A percentile compares a stretch with the other conserved stretches of the same genome.
Conservation (phyloP, 2,113 vertebrate species). For the Ahaetulla prasina region DNA sequence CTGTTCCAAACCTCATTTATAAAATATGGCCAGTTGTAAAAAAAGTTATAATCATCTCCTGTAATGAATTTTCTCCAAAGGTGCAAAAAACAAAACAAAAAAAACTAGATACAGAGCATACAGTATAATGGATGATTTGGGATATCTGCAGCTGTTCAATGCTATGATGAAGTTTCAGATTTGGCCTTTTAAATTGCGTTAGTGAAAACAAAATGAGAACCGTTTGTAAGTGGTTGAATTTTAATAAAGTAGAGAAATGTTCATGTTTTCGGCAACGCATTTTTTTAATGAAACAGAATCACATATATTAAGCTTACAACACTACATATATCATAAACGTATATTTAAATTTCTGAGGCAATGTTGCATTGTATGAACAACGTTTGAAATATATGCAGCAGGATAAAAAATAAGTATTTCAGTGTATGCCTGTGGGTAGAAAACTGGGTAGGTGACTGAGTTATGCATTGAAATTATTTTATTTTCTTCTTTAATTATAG, state of each 20-base stretch:
- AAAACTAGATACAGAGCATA: not conserved
- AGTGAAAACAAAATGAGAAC: not conserved
- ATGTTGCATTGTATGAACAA: not conserved
- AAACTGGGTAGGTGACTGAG: not conserved
- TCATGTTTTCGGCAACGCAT: not conserved
- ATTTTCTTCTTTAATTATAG: not conserved
- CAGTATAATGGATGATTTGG: not conserved
- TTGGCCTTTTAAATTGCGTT: not conserved
- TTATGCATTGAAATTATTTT: not conserved
- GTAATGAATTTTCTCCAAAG: not conserved
- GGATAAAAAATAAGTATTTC: not conserved
- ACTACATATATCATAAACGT: not conserved
- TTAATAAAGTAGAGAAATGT: not conserved
- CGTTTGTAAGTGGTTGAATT: not conserved
- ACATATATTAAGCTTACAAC: not conserved
- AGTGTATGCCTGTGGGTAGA: not conserved
- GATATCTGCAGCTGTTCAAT: not conserved
- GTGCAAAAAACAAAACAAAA: not conserved
- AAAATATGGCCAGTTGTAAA: not conserved
- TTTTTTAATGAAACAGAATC: not conserved
- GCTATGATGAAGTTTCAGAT: not conserved
- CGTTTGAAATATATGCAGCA: not conserved
- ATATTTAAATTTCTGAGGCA: not conserved
- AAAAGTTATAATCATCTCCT: not conserved
- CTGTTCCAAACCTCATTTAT: not conserved